Base-by-base conservation (phyloP, 2,888 invertebrate genomes). In the Seira ritae region DNA sequence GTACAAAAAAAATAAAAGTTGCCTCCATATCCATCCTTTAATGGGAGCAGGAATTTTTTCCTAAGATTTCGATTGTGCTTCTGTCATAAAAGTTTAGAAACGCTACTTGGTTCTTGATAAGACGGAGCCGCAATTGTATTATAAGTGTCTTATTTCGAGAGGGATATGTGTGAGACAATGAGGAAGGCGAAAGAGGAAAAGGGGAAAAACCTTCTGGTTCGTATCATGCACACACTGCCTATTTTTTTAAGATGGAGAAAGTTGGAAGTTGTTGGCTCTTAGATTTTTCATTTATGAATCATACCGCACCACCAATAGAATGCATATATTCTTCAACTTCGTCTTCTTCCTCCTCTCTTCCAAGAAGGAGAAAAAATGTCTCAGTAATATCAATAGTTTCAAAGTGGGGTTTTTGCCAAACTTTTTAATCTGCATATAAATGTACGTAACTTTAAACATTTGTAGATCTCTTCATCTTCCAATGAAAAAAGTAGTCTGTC, bases 61-160 rank as follows among this genome's bases (percentile, higher is more conserved):
- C 65, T 42, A 20, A 20, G 65, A 65, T 74, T 74, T 65, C 65
- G 50, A 68, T 74, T 46, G 69, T 70, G 22, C 65, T 37, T 70
- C 65, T 75, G 75, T 80, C 80, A 76, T 70, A 81, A 80, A 81
- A 81, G 71, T 75, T 76, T 76, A 75, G 76, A 76, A 75, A 76
- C 71, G 76, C 76, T 76, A 55, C 71, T 70, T 71, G 76, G 71
- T 76, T 76, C 76, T 69, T 71, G 81, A 76, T 70, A 80, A 71
- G 76, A 76, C 70, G 65, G 71, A 50, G 66, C 81, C 81, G 71
- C 75, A 81, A 81, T 75, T 81, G 71, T 81, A 71, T 72, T 75
- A 75, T 69, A 75, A 75, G 62, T 81, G 81, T 81, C 71, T 72
- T 76, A 70, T 62, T 70, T 80, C 12, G 50, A 73, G 60, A 67